A percentile compares a stretch with the other conserved stretches of the same genome.
These are phyloP conservation scores for Acanthis flammea DNA, from an alignment of 2,797 vertebrate genomes.

Conservation along the genomic window DNA sequence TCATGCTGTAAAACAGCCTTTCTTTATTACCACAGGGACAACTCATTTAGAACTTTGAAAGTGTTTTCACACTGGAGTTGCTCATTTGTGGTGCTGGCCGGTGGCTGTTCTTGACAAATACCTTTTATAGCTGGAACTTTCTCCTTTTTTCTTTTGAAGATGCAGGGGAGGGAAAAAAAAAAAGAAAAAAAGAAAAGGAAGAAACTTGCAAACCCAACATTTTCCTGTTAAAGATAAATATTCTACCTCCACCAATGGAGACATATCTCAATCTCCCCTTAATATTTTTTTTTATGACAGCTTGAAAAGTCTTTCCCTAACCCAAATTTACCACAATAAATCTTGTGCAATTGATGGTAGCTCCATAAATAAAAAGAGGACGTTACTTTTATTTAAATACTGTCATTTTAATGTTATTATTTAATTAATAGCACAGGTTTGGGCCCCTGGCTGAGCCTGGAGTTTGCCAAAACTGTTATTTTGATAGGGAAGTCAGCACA, in stretches of 20 bases:
- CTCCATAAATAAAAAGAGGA: background rate
- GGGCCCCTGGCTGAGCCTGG: background rate
- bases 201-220: constrained; percentile 43
- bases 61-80: constrained; percentile 68
- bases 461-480: background rate
- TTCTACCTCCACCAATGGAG: background rate
- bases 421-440: background rate
- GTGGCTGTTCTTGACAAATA: constrained; percentile 73
- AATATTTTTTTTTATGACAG: background rate
- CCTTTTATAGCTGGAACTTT: constrained; percentile 46
- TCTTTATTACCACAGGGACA: constrained; percentile 79
- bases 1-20: constrained; percentile 76
- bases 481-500: background rate
- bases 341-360: background rate
- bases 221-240: constrained; percentile 64
- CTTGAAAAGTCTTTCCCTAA: background rate
- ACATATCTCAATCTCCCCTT: constrained; percentile 16
- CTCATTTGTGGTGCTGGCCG: constrained; percentile 68
- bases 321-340: background rate
- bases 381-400: background rate
- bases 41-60: constrained; percentile 76
- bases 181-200: background rate
- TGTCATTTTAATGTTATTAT: background rate
- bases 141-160: constrained; percentile 62
- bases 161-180: background rate